Evolutionary conservation across 2,797 vertebrate genomes (phyloP).

Genomic region (Chaenodraco wilsoni): DNA sequence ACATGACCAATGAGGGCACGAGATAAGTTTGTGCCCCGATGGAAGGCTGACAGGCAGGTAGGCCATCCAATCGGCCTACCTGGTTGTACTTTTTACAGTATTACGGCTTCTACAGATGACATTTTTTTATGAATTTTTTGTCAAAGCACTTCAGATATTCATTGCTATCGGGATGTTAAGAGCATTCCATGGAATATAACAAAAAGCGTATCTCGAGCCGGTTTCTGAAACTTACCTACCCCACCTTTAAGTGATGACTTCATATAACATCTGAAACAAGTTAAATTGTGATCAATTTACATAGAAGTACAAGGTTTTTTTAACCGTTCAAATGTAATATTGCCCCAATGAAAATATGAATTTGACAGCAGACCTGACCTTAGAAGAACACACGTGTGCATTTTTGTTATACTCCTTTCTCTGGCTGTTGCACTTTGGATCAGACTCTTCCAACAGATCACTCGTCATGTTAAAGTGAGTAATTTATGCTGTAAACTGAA

Average conservation of each 20-base stretch:
- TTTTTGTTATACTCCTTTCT: not conserved
- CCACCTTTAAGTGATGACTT: not conserved
- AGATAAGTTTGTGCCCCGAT: too few relatives aligned
- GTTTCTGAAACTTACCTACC: too few relatives aligned
- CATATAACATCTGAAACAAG: not conserved
- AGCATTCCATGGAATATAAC: too few relatives aligned
- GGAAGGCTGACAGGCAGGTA: too few relatives aligned
- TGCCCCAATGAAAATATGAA: not conserved
- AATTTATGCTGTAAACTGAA: constrained; percentile 34
- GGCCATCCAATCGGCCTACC: too few relatives aligned
- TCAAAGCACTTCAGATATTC: too few relatives aligned
- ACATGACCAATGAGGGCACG: too few relatives aligned
- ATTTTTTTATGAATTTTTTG: too few relatives aligned
- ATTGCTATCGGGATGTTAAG: too few relatives aligned
- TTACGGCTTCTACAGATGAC: too few relatives aligned
- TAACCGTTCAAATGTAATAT: not conserved
- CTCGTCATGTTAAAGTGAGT: constrained; percentile 18
- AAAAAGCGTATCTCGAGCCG: too few relatives aligned
- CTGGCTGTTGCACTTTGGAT: not conserved
- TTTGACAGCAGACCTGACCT: constrained; percentile 15
- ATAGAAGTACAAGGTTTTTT: not conserved
- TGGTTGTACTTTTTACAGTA: too few relatives aligned
- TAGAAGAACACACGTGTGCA: not conserved
- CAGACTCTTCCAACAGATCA: constrained; percentile 10
- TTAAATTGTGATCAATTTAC: not conserved